Evolutionary conservation across 2,888 invertebrate species (phyloP).

Genomic region (Plagodis dolabraria): DNA sequence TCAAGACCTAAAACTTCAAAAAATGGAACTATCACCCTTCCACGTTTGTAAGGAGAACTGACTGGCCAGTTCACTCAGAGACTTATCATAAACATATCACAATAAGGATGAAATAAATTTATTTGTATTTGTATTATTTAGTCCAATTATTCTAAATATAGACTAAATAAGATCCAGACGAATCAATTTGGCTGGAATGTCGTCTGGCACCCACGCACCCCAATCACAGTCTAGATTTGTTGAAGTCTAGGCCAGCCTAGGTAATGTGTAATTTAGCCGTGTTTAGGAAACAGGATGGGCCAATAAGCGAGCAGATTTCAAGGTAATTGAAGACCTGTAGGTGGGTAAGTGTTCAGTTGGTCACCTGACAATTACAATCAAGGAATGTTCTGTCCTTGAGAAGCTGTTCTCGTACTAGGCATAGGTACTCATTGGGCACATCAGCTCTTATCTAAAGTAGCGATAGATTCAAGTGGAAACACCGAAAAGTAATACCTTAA

Average conservation of each 20-base stretch:
- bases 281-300: slow-evolving; percentile 34
- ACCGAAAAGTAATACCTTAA: no score
- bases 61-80: no score
- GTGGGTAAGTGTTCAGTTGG: slow-evolving; percentile 1
- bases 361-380: not conserved
- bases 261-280: slow-evolving; percentile 10
- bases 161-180: slow-evolving; percentile 8
- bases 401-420: no score
- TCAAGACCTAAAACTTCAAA: no score
- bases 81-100: no score
- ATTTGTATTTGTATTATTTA: no score
- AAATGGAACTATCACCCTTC: no score
- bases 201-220: slow-evolving; percentile 31
- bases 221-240: slow-evolving; percentile 19
- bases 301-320: slow-evolving; percentile 23
- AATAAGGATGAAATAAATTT: no score
- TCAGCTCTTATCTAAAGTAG: no score
- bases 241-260: slow-evolving; percentile 11
- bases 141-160: slow-evolving; percentile 29
- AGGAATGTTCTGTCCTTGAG: not conserved
- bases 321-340: slow-evolving; percentile 20
- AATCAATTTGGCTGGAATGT: slow-evolving; percentile 28
- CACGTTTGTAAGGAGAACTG: no score
- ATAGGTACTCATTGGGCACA: no score
- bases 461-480: no score